These are phyloP conservation scores for Lasioglossum albipes DNA, from an alignment of 1,140 invertebrate genomes.

Conservation along the genomic window DNA sequence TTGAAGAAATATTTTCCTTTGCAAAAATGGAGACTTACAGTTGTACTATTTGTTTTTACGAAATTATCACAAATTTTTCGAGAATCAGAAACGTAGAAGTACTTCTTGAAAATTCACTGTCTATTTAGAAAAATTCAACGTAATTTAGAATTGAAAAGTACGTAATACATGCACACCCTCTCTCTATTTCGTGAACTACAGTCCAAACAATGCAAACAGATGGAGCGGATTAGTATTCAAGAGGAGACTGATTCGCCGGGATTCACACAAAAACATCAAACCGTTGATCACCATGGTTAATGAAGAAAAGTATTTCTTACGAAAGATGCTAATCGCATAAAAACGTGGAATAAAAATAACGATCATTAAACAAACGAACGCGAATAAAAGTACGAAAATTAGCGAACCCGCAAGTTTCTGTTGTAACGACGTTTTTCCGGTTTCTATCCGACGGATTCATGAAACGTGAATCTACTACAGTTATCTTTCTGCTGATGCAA, in stretches of 20 bases:
- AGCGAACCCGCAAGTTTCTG: not conserved
- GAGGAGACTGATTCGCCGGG: not conserved
- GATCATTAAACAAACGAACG: not conserved
- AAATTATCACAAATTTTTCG: too few relatives aligned
- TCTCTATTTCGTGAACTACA: not conserved
- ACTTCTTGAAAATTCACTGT: too few relatives aligned
- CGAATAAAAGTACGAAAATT: not conserved
- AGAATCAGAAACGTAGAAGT: too few relatives aligned
- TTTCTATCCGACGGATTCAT: not conserved
- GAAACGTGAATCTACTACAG: not conserved
- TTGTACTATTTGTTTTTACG: too few relatives aligned
- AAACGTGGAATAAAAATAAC: conserved; percentile 1
- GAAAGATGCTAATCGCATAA: not conserved
- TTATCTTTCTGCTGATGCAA: not conserved
- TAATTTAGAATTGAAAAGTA: too few relatives aligned
- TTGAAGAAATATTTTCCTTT: too few relatives aligned
- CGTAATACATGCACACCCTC: too few relatives aligned
- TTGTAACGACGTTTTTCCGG: not conserved
- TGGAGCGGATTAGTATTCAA: not conserved
- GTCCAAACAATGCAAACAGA: not conserved
- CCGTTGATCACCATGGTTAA: conserved; percentile 1
- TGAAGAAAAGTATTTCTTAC: not conserved
- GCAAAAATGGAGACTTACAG: too few relatives aligned
- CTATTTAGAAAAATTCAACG: too few relatives aligned
- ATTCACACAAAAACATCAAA: not conserved